Evolutionary conservation across 1,140 invertebrate species (phyloP), one percentile per base, ranked within the genome.

Genomic region (Drosophila repletoides): DNA sequence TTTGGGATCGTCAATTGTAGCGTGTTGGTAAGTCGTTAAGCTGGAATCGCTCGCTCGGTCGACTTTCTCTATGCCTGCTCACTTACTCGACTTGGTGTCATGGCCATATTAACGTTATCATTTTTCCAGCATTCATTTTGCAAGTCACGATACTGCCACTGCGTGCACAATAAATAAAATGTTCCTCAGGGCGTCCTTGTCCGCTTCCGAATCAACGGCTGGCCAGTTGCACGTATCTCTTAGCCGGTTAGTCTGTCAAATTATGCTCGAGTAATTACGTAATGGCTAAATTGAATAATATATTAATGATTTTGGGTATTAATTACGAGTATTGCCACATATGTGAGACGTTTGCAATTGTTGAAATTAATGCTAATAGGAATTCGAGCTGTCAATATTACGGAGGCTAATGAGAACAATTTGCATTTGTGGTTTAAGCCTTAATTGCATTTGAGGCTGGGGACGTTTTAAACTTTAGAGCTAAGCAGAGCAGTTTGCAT

Each of bases 61-160:
- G n/a, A n/a, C n/a, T n/a, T n/a, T n/a, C n/a, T n/a, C n/a, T n/a
- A n/a, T n/a, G n/a, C 6, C 59, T 56, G 31, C 15, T 17, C 29
- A 48, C 7, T 40, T 55, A 28, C 34, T 45, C 45, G 21, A 19
- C 24, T 48, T 22, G 26, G 43, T 72, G 38, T 68, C 74, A 72
- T 40, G 73, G 61, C 52, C 63, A 77, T 72, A 77, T 77, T 73
- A 69, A 60, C 75, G 69, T 79, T 79, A 79, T 79, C 75, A 79
- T 73, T 70, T 79, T 79, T 79, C 75, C 75, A 79, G 75, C 75
- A 77, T 77, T 70, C 70, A 60, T 74, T 74, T 61, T 73, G 75
- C 75, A 46, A 70, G 75, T 79, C 75, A 79, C 75, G 75, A 74
- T 79, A 45, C 46, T 51, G 65, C 60, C 59, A 53, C 49, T 56